phyloP scores from a whole-genome alignment of 2,113 vertebrate species.

The Caretta caretta region DNA sequence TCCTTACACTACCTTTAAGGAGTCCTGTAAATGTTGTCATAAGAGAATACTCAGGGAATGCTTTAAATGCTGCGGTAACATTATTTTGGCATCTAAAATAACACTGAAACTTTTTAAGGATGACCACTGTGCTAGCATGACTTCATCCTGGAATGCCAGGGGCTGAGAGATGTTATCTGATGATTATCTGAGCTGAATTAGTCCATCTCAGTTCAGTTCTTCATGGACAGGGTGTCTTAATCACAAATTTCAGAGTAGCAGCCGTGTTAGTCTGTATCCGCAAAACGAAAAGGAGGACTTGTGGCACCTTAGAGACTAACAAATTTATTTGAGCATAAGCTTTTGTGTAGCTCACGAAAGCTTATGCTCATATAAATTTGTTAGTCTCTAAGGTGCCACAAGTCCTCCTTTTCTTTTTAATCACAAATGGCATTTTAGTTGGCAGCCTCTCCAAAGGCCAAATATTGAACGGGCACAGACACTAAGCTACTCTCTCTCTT shows the following conservation, averaged over 20 bases:
- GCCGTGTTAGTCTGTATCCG: no score
- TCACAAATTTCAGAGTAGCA: neutral
- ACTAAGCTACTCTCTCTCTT: neutral
- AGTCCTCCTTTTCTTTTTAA: neutral
- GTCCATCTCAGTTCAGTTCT: neutral
- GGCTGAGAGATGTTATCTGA: neutral
- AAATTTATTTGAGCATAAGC: no score
- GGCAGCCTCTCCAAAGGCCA: conserved; percentile 1
- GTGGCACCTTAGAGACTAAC: no score
- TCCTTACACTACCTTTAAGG: neutral
- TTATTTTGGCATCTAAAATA: neutral
- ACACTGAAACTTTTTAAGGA: neutral
- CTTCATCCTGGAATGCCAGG: neutral
- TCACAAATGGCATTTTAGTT: neutral
- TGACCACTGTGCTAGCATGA: neutral
- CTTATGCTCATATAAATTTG: no score
- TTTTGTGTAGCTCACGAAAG: no score
- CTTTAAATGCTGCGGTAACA: neutral
- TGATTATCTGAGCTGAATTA: neutral
- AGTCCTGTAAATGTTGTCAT: neutral
- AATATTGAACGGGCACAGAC: neutral
- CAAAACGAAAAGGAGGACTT: no score
- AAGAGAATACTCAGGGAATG: neutral
- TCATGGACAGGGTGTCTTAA: neutral
- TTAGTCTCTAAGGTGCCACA: no score